Evolutionary conservation across 2,888 invertebrate genomes (phyloP).

Genomic region (Xanthorhoe designata): DNA sequence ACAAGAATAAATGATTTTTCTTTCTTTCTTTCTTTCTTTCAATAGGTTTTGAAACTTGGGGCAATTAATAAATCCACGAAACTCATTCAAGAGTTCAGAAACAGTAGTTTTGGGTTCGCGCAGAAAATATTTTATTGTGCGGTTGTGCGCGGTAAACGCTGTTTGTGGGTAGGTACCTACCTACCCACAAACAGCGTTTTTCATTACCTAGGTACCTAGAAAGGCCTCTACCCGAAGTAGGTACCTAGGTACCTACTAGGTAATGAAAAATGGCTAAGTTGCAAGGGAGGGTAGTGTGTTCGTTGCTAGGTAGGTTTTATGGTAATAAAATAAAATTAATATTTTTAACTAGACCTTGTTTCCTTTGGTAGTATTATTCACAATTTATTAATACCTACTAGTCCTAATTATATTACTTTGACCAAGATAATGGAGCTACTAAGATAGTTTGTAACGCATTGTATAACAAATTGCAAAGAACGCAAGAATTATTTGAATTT

Average conservation of each 20-base stretch:
- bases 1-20: too few species aligned
- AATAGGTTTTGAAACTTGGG: slow-evolving; percentile 39
- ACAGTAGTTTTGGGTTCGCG: slow-evolving; percentile 46
- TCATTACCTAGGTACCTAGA: not conserved
- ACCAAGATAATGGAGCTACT: too few species aligned
- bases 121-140: slow-evolving; percentile 50
- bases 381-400: too few species aligned
- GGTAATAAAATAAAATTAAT: not conserved
- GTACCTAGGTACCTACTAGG: not conserved
- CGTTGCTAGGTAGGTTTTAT: not conserved
- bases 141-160: slow-evolving; percentile 46
- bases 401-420: too few species aligned
- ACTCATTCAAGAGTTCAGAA: slow-evolving; percentile 47
- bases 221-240: too few species aligned
- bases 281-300: not conserved
- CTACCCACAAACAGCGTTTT: too few species aligned
- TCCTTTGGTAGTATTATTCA: too few species aligned
- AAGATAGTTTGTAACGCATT: too few species aligned
- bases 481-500: too few species aligned
- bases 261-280: not conserved
- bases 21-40: too few species aligned
- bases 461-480: too few species aligned
- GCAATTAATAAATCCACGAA: slow-evolving; percentile 44
- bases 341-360: too few species aligned
- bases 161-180: slow-evolving; percentile 35